A percentile compares a stretch with the other conserved stretches of the same genome.
Evolutionary conservation across 1,140 invertebrate genomes (phyloP).

Genomic region (Halyomorpha halys): DNA sequence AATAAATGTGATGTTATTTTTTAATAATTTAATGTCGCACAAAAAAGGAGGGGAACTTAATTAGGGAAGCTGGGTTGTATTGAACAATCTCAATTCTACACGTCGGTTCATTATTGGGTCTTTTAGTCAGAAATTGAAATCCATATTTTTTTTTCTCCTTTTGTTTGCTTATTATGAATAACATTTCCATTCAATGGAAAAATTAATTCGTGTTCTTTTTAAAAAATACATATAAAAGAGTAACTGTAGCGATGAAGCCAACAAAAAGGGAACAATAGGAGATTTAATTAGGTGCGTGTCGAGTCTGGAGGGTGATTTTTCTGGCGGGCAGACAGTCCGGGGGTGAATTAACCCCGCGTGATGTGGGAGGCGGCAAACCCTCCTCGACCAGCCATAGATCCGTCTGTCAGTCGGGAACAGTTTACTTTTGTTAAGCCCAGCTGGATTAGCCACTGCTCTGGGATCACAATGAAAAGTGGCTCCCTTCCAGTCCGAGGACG

Average conservation of each 20-base stretch:
- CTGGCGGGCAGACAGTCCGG: background rate
- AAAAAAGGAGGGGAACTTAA: no score
- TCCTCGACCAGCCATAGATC: background rate
- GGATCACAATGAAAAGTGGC: no score
- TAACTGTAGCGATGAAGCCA: background rate
- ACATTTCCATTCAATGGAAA: background rate
- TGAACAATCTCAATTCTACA: no score
- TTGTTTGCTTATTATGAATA: no score
- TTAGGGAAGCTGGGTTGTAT: no score
- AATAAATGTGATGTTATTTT: background rate
- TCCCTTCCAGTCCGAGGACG: no score
- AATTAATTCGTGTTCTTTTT: background rate
- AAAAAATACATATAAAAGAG: background rate
- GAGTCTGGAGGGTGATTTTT: background rate
- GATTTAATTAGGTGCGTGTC: conserved; percentile 10
- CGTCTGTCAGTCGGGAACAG: background rate
- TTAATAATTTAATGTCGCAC: no score
- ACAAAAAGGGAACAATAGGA: conserved; percentile 8
- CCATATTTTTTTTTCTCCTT: no score
- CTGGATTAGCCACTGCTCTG: no score
- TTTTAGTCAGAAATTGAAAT: no score
- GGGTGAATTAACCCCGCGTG: background rate
- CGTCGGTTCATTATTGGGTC: no score
- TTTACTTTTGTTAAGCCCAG: no score
- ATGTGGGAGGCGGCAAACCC: conserved; percentile 5